Evolutionary conservation across 2,113 vertebrate genomes (phyloP), one percentile per base, ranked within the genome.

Genomic region (Sminthopsis crassicaudata): DNA sequence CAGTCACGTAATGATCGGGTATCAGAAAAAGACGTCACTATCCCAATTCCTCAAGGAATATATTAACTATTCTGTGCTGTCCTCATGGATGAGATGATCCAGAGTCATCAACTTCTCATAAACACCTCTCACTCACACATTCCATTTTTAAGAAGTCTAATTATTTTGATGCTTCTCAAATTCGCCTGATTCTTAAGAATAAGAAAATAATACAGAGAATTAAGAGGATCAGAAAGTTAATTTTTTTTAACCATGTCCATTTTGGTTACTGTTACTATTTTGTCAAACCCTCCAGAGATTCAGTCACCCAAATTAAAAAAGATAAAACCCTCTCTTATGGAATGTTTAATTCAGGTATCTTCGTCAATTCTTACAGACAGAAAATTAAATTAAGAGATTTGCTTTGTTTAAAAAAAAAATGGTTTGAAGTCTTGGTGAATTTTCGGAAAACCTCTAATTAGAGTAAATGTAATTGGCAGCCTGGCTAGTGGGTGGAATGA

Each of bases 11-110:
- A 99, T 99, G 99, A 99, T 99, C 98, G 97, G 97, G 98, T 99
- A 99, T 99, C 99, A 99, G 98, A 99, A 99, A 98, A 99, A 99
- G 99, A 99, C 99, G 99, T 99, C 99, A 99, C 99, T 99, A 99
- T 98, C 98, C 99, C 98, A 99, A 98, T 99, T 99, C 99, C 99
- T 99, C 99, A 99, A 99, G 99, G 99, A 99, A 99, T 99, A 99
- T 98, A 99, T 99, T 98, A 99, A 99, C 98, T 98, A 98, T 99
- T 99, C 99, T 99, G 99, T 99, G 99, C 98, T 99, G 98, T 99
- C 99, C 99, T 98, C 98, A 98, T 99, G 99, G 99, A 99, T 99
- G 99, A 99, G 99, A 99, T 99, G 98, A 99, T 99, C 99, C 98
- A 98, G 98, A 99, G 99, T 99, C 98, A 99, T 99, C 98, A 96